phyloP scores from a whole-genome alignment of 2,888 invertebrate species.

The Diadegma fenestrale region DNA sequence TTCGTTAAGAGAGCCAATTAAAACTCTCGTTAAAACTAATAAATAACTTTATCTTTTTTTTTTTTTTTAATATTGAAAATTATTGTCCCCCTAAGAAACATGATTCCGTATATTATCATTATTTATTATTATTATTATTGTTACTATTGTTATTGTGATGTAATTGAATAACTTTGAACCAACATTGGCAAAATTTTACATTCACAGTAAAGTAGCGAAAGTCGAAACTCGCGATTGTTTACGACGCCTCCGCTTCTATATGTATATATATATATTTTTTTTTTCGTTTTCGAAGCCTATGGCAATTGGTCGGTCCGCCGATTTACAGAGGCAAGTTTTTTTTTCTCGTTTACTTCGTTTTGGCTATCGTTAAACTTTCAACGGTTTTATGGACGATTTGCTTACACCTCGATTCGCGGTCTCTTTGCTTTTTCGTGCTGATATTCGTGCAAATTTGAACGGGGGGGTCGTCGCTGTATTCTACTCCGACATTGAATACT shows the following conservation, averaged over 20 bases:
- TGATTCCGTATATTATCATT: slow-evolving; percentile 13
- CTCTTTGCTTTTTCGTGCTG: slow-evolving; percentile 14
- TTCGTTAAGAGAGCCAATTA: slow-evolving; percentile 1
- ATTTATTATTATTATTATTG: slow-evolving; percentile 2
- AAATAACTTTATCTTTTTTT: background rate
- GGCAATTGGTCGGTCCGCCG: slow-evolving; percentile 53
- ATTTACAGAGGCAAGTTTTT: slow-evolving; percentile 40
- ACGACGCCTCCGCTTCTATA: slow-evolving; percentile 12
- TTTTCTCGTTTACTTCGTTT: slow-evolving; percentile 12
- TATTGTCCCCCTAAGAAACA: slow-evolving; percentile 64
- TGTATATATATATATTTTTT: slow-evolving; percentile 4
- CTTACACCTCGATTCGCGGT: slow-evolving; percentile 12
- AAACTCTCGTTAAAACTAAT: slow-evolving; percentile 25
- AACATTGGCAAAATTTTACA: slow-evolving; percentile 61
- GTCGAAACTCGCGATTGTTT: slow-evolving; percentile 28
- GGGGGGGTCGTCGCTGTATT: no score
- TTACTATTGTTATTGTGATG: background rate
- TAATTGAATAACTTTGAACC: slow-evolving; percentile 37
- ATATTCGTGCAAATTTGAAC: slow-evolving; percentile 25
- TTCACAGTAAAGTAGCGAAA: slow-evolving; percentile 7
- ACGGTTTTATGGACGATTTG: slow-evolving; percentile 58
- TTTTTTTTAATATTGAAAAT: slow-evolving; percentile 41
- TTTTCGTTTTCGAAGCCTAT: slow-evolving; percentile 27
- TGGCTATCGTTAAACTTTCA: slow-evolving; percentile 61
- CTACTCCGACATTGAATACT: no score